phyloP scores from a whole-genome alignment of 1,140 invertebrate genomes.

The Drosophila nasuta region DNA sequence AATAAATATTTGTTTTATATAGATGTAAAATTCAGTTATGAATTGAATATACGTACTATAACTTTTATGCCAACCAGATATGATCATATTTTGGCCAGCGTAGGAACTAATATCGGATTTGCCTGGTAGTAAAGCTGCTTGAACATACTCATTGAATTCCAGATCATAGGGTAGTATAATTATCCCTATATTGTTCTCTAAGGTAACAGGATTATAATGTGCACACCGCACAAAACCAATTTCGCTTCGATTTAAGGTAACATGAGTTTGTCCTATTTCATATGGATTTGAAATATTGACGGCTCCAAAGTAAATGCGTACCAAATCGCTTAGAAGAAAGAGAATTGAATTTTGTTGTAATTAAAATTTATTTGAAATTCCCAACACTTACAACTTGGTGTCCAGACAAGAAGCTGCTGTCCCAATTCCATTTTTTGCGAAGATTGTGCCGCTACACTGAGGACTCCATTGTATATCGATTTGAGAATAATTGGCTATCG shows the following conservation, averaged over 20 bases:
- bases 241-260: not conserved
- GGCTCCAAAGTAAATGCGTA: not conserved
- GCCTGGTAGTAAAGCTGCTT: not conserved
- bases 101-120: not conserved
- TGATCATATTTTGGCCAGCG: not conserved
- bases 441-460: not conserved
- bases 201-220: not conserved
- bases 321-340: not conserved
- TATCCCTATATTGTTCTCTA: not conserved
- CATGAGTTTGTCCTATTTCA: not conserved
- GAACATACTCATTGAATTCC: not conserved
- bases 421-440: not conserved
- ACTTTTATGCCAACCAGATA: not conserved
- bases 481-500: not conserved
- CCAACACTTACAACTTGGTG: not conserved
- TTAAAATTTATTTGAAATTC: not conserved
- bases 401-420: not conserved
- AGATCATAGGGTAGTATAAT: not conserved
- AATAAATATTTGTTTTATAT: too few relatives aligned
- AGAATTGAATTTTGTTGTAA: too few relatives aligned
- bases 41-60: not conserved
- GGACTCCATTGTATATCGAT: not conserved
- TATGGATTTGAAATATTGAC: not conserved
- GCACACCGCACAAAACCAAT: not conserved
- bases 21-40: too few relatives aligned